phyloP scores from a whole-genome alignment of 1,140 invertebrate genomes.

The Bombus waltoni region DNA sequence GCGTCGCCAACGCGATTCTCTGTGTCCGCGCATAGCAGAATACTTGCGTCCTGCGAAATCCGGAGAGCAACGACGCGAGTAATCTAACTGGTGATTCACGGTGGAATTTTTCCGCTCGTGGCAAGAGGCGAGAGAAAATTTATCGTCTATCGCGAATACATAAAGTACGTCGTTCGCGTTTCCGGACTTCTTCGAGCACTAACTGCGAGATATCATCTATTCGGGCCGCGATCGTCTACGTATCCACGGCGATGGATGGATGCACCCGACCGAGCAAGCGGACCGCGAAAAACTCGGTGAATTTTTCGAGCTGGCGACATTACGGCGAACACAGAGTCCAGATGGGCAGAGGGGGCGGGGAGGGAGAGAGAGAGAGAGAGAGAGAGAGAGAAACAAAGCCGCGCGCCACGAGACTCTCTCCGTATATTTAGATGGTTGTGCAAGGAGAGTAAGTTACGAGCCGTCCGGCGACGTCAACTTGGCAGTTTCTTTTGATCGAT shows the following conservation, averaged over 20 bases:
- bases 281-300: not conserved
- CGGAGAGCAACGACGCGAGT: constrained; percentile 60
- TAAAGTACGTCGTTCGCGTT: constrained; percentile 43
- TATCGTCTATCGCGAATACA: constrained; percentile 51
- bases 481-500: constrained; percentile 74
- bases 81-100: constrained; percentile 66
- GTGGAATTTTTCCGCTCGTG: constrained; percentile 59
- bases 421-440: constrained; percentile 37
- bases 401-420: not conserved
- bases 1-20: constrained; percentile 39
- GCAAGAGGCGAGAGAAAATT: constrained; percentile 39
- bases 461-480: constrained; percentile 65
- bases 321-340: not conserved
- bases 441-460: constrained; percentile 64
- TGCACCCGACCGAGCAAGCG: not conserved
- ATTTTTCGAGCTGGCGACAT: constrained; percentile 11
- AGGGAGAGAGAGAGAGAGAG: constrained; percentile 12
- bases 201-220: constrained; percentile 18
- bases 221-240: not conserved
- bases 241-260: not conserved
- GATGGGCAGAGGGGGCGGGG: not conserved
- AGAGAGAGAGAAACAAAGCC: constrained; percentile 57
- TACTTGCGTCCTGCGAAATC: constrained; percentile 64
- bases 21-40: constrained; percentile 31
- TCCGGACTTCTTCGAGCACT: constrained; percentile 35